Conservation (phyloP, 1,140 invertebrate species). For the Drosophila triauraria region DNA sequence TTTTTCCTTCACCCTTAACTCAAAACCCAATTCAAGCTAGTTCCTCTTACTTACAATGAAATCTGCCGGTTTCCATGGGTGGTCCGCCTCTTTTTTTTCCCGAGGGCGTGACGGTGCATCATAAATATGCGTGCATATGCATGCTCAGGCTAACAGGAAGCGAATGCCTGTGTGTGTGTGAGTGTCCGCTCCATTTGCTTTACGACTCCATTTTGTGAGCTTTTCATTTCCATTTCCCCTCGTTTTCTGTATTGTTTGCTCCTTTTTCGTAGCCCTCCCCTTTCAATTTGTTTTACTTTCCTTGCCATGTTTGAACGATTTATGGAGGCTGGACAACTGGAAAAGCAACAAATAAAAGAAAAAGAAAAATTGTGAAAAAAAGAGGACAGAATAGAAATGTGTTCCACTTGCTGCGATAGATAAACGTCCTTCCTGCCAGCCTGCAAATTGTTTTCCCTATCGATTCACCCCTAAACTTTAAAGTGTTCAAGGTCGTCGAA, state of each 20-base stretch:
- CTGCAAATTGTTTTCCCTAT: conserved; percentile 63
- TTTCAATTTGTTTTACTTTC: conserved; percentile 78
- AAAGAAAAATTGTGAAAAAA: conserved; percentile 12
- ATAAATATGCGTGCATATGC: conserved; percentile 74
- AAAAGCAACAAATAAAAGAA: conserved; percentile 25
- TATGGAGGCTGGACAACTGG: conserved; percentile 64
- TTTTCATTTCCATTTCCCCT: conserved; percentile 67
- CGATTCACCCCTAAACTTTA: conserved; percentile 35
- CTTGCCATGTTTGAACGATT: conserved; percentile 77
- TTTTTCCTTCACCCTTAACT: background rate
- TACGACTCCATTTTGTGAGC: conserved; percentile 77
- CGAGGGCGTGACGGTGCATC: conserved; percentile 47
- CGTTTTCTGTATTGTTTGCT: conserved; percentile 30
- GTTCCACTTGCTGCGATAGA: conserved; percentile 52
- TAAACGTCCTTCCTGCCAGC: conserved; percentile 55
- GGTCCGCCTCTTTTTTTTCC: background rate
- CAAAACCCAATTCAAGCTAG: background rate
- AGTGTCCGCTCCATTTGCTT: conserved; percentile 67
- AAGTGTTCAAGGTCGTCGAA: conserved; percentile 33
- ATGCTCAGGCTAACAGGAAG: conserved; percentile 40
- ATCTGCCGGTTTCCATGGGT: conserved; percentile 9
- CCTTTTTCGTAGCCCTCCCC: conserved; percentile 16
- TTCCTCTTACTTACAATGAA: conserved; percentile 9
- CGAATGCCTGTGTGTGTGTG: conserved; percentile 14
- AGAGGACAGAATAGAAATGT: conserved; percentile 23